These are phyloP conservation scores for Dendrolimus kikuchii DNA, from an alignment of 1,140 invertebrate genomes.

Conservation along the genomic window DNA sequence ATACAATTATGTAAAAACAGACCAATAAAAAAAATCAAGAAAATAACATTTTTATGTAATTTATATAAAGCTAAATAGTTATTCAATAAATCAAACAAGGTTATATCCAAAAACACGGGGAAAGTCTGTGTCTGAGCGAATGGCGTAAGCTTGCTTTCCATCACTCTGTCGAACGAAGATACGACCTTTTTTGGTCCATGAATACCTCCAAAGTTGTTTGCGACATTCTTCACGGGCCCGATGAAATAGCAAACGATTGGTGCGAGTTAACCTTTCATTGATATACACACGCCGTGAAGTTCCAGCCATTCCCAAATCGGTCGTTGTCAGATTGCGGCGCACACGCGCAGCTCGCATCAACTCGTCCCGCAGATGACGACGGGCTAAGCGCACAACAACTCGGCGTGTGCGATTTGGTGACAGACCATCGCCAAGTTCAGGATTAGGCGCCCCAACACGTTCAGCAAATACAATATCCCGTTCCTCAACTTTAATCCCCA, in stretches of 20 bases:
- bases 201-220: neutral
- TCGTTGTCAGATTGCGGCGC: conserved; percentile 6
- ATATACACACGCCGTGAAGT: conserved; percentile 8
- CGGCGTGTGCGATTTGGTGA: neutral
- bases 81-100: neutral
- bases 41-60: too few relatives aligned
- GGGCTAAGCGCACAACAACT: conserved; percentile 5
- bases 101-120: neutral
- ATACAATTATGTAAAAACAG: too few relatives aligned
- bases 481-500: too few relatives aligned
- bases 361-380: conserved; percentile 8
- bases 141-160: neutral
- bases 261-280: conserved; percentile 11
- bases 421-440: too few relatives aligned
- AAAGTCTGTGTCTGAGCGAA: neutral
- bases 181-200: conserved; percentile 3
- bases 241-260: conserved; percentile 7
- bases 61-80: too few relatives aligned
- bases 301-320: conserved; percentile 2
- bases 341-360: conserved; percentile 11
- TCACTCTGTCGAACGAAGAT: conserved; percentile 3
- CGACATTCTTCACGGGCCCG: neutral
- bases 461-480: too few relatives aligned
- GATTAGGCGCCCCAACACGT: too few relatives aligned
- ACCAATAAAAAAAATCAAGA: neutral